Base-by-base conservation (phyloP, 2,113 vertebrate genomes). In the Hippoglossus stenolepis region DNA sequence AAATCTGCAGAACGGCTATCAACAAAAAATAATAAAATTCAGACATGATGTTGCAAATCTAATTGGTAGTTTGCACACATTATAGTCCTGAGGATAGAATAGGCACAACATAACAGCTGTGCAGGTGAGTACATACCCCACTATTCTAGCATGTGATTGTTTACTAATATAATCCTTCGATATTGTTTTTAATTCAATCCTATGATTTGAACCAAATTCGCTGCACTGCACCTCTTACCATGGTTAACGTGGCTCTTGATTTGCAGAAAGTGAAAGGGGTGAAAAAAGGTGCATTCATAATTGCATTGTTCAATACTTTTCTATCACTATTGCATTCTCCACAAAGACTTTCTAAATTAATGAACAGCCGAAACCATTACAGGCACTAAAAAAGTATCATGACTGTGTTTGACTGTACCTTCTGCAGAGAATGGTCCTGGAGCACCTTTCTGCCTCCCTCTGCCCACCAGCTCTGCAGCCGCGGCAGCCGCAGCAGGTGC, bases 1-100 rank as follows among this genome's bases (percentile, higher is more conserved):
- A 98, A 75, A 98, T 94, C 91, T 96, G 92, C 2, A 93, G 35
- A 53, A 94, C 85, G 83, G 40, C 92, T 95, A 15, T 23, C 40
- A 11, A 54, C 86, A 15, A 84, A 49, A 9, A 49, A 10, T 0
- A 3, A 53, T 1, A 63, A 24, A 13, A 4, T 62, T 18, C 5
- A 6, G 5, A 62, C 26, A 45, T 13, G 24, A 6, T 0, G 9
- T 3, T 57, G 54, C 0, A 0, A 57, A 51, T 17, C 47, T 15
- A 43, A 13, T 15, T 9, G n/a, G 23, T 9, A 18, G 6, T 12
- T 28, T 45, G 3, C 23, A 20, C 12, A 31, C 2, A 21, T 5
- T 9, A 60, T 5, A 24, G 10, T 20, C 8, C 26, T 24, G 21
- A 43, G 21, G 54, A 26, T 38, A 26, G 3, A 2, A 23, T 3